Evolutionary conservation across 2,113 vertebrate species (phyloP).

Genomic region (Misgurnus mizolepis): DNA sequence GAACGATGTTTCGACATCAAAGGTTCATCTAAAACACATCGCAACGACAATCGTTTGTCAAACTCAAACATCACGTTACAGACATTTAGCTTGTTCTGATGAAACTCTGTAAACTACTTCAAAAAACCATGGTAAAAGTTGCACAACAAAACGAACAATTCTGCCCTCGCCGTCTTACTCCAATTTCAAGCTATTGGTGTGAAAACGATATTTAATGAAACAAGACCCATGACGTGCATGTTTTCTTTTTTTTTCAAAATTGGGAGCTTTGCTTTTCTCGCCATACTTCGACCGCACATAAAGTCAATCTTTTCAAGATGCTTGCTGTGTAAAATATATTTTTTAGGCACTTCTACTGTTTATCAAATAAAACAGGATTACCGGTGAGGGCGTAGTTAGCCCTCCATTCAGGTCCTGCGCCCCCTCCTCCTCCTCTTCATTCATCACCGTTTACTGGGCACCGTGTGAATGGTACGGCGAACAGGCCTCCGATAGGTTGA

Average conservation of each 20-base stretch:
- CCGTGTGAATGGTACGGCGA: slow-evolving; percentile 48
- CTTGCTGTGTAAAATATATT: slow-evolving; percentile 61
- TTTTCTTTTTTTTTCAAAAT: not conserved
- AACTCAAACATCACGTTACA: slow-evolving; percentile 39
- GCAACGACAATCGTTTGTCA: slow-evolving; percentile 56
- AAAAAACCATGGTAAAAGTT: slow-evolving; percentile 44
- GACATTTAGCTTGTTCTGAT: slow-evolving; percentile 30
- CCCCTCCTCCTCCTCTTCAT: slow-evolving; percentile 16
- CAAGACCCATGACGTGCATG: slow-evolving; percentile 14
- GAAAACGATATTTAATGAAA: not conserved
- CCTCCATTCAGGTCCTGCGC: slow-evolving; percentile 65
- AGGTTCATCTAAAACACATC: slow-evolving; percentile 49
- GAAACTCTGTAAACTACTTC: slow-evolving; percentile 68
- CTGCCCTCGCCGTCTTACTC: slow-evolving; percentile 60
- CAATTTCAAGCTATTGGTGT: not conserved
- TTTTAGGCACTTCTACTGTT: slow-evolving; percentile 81
- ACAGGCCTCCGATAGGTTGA: slow-evolving; percentile 29
- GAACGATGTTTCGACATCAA: too few species aligned
- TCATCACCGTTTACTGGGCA: slow-evolving; percentile 30
- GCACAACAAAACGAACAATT: slow-evolving; percentile 61
- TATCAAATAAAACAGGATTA: slow-evolving; percentile 75
- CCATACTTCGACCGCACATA: slow-evolving; percentile 22
- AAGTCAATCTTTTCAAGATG: slow-evolving; percentile 53
- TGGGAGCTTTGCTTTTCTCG: slow-evolving; percentile 34
- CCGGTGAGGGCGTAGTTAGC: slow-evolving; percentile 69